A percentile compares a stretch with the other conserved stretches of the same genome.
Evolutionary conservation across 2,888 invertebrate genomes (phyloP).

Genomic region (Panorpa germanica): DNA sequence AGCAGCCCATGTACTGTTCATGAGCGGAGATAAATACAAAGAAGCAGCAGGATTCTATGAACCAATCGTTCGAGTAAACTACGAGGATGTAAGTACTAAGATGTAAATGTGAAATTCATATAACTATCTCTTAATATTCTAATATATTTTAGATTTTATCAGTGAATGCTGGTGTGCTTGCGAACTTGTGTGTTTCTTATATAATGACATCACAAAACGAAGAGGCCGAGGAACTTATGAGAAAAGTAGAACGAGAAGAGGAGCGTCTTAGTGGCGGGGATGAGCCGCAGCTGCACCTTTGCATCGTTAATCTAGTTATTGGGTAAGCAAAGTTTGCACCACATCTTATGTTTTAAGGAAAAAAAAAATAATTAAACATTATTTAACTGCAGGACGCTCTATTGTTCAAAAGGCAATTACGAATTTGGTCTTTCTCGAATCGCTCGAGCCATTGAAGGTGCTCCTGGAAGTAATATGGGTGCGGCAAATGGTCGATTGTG

Average conservation of each 20-base stretch:
- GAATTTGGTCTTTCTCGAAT: conserved; percentile 97
- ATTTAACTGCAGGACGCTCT: conserved; percentile 51
- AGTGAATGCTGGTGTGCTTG: conserved; percentile 93
- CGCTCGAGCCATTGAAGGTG: conserved; percentile 57
- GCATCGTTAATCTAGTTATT: conserved; percentile 96
- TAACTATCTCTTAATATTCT: conserved; percentile 6
- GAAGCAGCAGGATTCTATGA: conserved; percentile 97
- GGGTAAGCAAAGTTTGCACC: conserved; percentile 33
- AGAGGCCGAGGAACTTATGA: conserved; percentile 96
- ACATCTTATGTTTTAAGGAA: background rate
- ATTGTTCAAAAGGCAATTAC: conserved; percentile 97
- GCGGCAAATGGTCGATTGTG: conserved; percentile 88
- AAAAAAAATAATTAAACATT: background rate
- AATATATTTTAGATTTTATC: conserved; percentile 50
- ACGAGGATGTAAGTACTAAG: conserved; percentile 45
- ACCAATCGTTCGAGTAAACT: conserved; percentile 88
- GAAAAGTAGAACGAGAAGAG: conserved; percentile 96
- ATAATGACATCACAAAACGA: conserved; percentile 99
- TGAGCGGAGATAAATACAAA: conserved; percentile 98
- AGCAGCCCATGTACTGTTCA: conserved; percentile 95
- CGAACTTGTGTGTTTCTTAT: conserved; percentile 96
- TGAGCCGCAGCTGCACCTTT: conserved; percentile 88
- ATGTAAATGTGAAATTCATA: background rate
- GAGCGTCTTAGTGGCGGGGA: conserved; percentile 83
- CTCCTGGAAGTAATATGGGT: conserved; percentile 35